These are phyloP conservation scores for Melieria picta DNA, from an alignment of 2,888 invertebrate species.

Conservation along the genomic window DNA sequence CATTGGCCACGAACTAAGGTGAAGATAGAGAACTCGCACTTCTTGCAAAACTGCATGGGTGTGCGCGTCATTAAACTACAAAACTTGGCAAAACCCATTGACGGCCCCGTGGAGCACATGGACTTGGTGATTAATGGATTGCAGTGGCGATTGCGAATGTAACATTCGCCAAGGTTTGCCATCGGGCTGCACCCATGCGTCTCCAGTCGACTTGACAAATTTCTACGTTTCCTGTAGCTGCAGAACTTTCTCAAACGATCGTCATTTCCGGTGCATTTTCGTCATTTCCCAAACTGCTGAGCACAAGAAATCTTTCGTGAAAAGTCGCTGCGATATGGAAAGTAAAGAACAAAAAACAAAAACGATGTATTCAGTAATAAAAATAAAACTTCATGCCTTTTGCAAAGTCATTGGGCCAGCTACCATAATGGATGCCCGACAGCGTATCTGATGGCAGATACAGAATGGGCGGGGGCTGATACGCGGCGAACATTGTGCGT, in stretches of 20 bases:
- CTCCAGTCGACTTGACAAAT: slow-evolving; percentile 53
- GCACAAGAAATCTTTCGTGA: not conserved
- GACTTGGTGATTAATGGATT: no score
- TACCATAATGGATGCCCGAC: not conserved
- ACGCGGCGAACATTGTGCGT: not conserved
- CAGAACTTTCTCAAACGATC: slow-evolving; percentile 52
- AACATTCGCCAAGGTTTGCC: no score
- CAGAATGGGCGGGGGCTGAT: no score
- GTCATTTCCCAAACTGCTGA: slow-evolving; percentile 4
- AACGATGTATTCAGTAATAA: slow-evolving; percentile 54
- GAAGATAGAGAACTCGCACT: no score
- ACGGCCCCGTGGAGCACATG: no score
- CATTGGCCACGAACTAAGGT: no score
- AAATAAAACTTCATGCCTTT: slow-evolving; percentile 60
- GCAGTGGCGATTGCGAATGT: no score
- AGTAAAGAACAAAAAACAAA: slow-evolving; percentile 34
- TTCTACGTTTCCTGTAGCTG: slow-evolving; percentile 53
- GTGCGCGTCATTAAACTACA: no score
- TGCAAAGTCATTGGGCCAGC: slow-evolving; percentile 49
- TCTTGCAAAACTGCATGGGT: no score
- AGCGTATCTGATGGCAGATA: no score
- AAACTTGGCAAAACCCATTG: no score
- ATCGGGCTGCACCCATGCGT: no score
- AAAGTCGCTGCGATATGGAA: slow-evolving; percentile 13
- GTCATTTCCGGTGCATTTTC: slow-evolving; percentile 56